These are phyloP conservation scores for Nyctereutes procyonoides DNA, from an alignment of 2,113 vertebrate genomes.

Conservation along the genomic window DNA sequence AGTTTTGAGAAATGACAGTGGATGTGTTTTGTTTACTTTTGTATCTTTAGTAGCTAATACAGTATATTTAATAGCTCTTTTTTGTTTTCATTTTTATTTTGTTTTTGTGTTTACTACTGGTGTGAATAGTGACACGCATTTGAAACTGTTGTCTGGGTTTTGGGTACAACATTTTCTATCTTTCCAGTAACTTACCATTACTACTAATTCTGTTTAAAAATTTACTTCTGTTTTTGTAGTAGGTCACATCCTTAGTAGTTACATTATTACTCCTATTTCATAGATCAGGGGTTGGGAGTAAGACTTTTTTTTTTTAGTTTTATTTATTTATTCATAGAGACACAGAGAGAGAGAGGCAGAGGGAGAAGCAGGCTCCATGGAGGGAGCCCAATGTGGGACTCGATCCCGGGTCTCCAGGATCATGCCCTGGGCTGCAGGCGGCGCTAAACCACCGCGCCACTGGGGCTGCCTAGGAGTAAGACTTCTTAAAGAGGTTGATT, in stretches of 20 bases:
- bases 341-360: too few species aligned
- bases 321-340: too few species aligned
- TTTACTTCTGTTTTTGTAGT: not conserved
- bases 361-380: too few species aligned
- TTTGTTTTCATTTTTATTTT: constrained; percentile 14
- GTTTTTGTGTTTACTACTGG: not conserved
- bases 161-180: not conserved
- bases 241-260: constrained; percentile 23
- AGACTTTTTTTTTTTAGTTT: not conserved
- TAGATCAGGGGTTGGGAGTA: not conserved
- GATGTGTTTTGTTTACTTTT: not conserved
- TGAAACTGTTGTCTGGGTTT: not conserved
- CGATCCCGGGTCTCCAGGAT: too few species aligned
- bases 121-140: not conserved
- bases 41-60: not conserved
- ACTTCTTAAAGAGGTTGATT: constrained; percentile 21
- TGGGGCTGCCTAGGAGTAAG: not conserved
- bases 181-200: not conserved
- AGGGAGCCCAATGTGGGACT: too few species aligned
- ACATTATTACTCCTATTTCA: not conserved
- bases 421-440: too few species aligned
- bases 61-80: not conserved
- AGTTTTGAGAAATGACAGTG: not conserved
- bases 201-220: not conserved
- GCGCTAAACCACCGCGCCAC: too few species aligned